Base-by-base conservation (phyloP, 2,888 invertebrate genomes). In the Hedya salicella region DNA sequence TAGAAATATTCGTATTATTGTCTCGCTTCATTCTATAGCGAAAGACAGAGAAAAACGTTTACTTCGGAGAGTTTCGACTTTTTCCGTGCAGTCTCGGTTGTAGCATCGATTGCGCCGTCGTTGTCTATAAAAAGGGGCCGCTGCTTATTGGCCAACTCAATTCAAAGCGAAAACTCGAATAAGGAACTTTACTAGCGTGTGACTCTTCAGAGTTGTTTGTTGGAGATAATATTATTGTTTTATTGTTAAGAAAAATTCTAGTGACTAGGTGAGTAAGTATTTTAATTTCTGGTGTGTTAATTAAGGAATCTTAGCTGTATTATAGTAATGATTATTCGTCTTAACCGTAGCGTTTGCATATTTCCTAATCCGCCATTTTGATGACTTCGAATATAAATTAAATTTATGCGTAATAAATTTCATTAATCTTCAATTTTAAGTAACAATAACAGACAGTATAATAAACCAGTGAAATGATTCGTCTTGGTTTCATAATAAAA, bases 101-200 rank as follows among this genome's bases (percentile, higher is more conserved):
- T 32, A 42, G 56, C 68, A 75, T 75, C 72, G 75, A 76, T 76
- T 69, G 53, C 67, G 57, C 25, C 25, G 14, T 13, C 36, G 44
- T 50, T 66, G 72, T 78, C 75, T 82, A 81, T 82, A 80, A 73
- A 82, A 74, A 75, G 73, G 71, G 30, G 64, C 62, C 68, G 73
- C 69, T 70, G 67, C 68, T 64, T 30, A 69, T 68, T 70, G 75
- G 70, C 61, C 60, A 62, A 70, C 77, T 70, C 76, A 82, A 78
- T 82, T 76, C 64, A 75, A 76, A 78, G 73, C 73, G 73, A 78
- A 72, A 78, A 71, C 71, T 80, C 78, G 78, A 77, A 76, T 76
- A 78, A 74, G 69, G 75, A 82, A 78, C 60, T 53, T 14, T 60
- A 39, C 13, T 53, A 48, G 59, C 69, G 75, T 70, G 77, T 78